Conservation (phyloP, 2,113 vertebrate species). For the Coptodon rendalli region DNA sequence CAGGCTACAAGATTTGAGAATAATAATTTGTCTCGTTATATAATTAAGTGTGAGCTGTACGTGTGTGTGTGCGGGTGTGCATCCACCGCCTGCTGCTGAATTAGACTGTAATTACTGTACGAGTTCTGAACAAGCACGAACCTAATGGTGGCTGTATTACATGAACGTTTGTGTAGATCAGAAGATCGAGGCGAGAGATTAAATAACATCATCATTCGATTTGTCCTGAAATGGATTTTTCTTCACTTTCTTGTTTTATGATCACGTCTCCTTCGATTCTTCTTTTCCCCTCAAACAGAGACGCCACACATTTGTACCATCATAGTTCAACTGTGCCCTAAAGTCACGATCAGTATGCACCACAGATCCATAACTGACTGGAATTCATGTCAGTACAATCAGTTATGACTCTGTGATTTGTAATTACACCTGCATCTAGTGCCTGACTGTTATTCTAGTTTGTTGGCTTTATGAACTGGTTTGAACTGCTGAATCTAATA, state of each 20-base stretch:
- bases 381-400: background rate
- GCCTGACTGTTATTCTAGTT: background rate
- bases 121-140: background rate
- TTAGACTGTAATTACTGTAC: background rate
- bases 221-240: background rate
- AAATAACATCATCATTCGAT: background rate
- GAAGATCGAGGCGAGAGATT: background rate
- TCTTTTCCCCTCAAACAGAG: background rate
- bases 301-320: background rate
- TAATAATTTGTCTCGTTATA: conserved; percentile 15
- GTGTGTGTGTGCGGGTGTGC: background rate
- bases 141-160: background rate
- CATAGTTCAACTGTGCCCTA: background rate
- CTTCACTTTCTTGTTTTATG: background rate
- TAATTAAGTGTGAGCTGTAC: background rate
- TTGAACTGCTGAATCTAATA: background rate
- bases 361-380: background rate
- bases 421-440: background rate
- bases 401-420: background rate
- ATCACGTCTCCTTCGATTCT: background rate
- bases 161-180: background rate
- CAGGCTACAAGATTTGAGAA: background rate
- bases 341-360: background rate
- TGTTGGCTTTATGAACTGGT: background rate
- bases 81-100: background rate